Conservation (phyloP, 1,140 invertebrate species). For the Neotoxoptera formosana region DNA sequence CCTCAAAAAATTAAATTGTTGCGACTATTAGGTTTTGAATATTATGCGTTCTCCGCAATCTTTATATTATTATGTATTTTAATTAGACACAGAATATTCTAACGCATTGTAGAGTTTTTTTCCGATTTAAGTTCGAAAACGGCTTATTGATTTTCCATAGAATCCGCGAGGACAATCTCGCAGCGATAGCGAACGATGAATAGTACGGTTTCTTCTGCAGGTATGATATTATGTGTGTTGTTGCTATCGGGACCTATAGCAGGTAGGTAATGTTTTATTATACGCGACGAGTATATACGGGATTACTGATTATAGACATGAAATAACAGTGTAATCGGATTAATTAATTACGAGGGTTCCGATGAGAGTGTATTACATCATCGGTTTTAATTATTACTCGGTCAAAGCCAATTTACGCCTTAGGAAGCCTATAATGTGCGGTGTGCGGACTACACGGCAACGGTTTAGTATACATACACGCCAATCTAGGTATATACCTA, state of each 20-base stretch:
- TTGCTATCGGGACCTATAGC: background rate
- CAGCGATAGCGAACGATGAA: background rate
- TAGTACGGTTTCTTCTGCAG: background rate
- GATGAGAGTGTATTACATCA: constrained; percentile 5
- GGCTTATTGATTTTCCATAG: background rate
- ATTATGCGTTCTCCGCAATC: background rate
- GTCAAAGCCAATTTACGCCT: constrained; percentile 49
- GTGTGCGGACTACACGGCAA: background rate
- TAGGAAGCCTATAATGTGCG: constrained; percentile 42
- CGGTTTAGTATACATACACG: background rate
- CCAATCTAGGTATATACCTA: background rate
- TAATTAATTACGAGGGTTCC: constrained; percentile 41
- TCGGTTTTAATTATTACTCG: constrained; percentile 55
- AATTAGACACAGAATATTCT: background rate
- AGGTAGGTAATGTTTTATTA: background rate
- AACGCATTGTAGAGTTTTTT: background rate
- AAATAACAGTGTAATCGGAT: constrained; percentile 44
- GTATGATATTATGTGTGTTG: background rate
- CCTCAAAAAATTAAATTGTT: background rate
- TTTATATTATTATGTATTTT: background rate
- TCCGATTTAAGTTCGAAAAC: background rate
- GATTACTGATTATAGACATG: constrained; percentile 29
- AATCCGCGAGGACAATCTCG: background rate
- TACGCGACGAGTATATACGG: background rate
- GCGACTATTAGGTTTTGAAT: background rate